Percentiles rank a stretch among this genome's conserved stretches.
Conservation (phyloP, 2,888 invertebrate genomes). For the Caenorhabditis sp. region DNA sequence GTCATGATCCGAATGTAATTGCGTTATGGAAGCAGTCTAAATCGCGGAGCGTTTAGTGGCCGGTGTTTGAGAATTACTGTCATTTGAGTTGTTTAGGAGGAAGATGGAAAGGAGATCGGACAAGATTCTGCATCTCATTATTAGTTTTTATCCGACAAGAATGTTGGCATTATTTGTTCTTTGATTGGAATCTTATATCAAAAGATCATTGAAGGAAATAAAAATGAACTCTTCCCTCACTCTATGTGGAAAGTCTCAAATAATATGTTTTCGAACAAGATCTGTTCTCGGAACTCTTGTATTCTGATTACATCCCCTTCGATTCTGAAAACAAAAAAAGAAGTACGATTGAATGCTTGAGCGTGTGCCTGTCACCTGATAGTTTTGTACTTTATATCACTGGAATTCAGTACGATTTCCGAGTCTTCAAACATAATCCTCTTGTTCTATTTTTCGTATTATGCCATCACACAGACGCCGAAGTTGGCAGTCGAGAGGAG, state of each 20-base stretch:
- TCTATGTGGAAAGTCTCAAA: neutral
- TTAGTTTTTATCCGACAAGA: too few species aligned
- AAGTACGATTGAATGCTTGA: neutral
- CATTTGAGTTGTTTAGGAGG: neutral
- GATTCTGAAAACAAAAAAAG: constrained; percentile 4
- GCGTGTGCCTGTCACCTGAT: constrained; percentile 9
- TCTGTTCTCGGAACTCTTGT: neutral
- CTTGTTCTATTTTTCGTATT: constrained; percentile 25
- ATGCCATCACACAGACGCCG: neutral
- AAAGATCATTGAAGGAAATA: too few species aligned
- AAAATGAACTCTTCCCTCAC: neutral
- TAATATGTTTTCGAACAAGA: neutral
- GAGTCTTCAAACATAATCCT: constrained; percentile 28
- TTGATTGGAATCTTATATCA: too few species aligned
- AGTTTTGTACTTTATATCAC: constrained; percentile 44
- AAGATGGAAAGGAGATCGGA: neutral
- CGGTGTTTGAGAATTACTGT: neutral
- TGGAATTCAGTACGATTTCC: constrained; percentile 4
- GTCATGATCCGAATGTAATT: constrained; percentile 1
- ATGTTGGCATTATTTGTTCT: too few species aligned
- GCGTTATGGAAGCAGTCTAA: constrained; percentile 13
- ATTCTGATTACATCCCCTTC: constrained; percentile 5
- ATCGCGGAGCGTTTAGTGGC: neutral
- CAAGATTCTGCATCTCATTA: neutral
- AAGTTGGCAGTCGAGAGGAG: neutral